phyloP scores from a whole-genome alignment of 2,113 vertebrate species.

The Cyanistes caeruleus region DNA sequence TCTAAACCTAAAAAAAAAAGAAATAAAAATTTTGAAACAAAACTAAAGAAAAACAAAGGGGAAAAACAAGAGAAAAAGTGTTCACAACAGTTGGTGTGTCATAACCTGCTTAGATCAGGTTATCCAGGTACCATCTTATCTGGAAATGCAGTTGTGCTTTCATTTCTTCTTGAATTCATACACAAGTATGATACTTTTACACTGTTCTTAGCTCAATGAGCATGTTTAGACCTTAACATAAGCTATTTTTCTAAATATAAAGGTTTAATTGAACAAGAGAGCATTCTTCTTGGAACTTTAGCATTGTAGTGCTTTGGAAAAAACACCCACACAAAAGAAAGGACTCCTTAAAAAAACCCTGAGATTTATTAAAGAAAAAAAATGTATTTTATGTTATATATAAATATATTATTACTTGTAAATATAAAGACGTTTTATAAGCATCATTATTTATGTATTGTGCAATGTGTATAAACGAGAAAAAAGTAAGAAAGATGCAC shows the following conservation, averaged over 20 bases:
- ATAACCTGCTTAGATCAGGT: conserved; percentile 47
- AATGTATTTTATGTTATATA: conserved; percentile 99
- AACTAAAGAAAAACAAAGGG: background rate
- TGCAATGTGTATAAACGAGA: conserved; percentile 99
- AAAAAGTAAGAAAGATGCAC: conserved; percentile 97
- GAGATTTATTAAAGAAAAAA: conserved; percentile 95
- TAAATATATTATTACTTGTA: conserved; percentile 99
- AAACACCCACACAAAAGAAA: conserved; percentile 69
- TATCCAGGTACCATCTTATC: conserved; percentile 72
- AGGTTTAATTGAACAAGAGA: conserved; percentile 84
- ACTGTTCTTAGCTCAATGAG: conserved; percentile 87
- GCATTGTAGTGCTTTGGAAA: conserved; percentile 82
- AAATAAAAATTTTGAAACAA: background rate
- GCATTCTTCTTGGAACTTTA: conserved; percentile 82
- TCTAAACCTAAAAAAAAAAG: background rate
- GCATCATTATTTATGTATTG: conserved; percentile 99
- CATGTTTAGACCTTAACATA: conserved; percentile 84
- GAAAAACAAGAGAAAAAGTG: background rate
- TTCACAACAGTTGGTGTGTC: conserved; percentile 60
- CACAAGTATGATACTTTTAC: conserved; percentile 82
- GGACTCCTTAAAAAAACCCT: conserved; percentile 83
- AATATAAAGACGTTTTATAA: conserved; percentile 99
- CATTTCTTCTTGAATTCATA: conserved; percentile 82
- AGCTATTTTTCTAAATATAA: conserved; percentile 88
- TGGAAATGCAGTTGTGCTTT: conserved; percentile 71